Evolutionary conservation across 2,113 vertebrate genomes (phyloP).

Genomic region (Melanocharis versteri): DNA sequence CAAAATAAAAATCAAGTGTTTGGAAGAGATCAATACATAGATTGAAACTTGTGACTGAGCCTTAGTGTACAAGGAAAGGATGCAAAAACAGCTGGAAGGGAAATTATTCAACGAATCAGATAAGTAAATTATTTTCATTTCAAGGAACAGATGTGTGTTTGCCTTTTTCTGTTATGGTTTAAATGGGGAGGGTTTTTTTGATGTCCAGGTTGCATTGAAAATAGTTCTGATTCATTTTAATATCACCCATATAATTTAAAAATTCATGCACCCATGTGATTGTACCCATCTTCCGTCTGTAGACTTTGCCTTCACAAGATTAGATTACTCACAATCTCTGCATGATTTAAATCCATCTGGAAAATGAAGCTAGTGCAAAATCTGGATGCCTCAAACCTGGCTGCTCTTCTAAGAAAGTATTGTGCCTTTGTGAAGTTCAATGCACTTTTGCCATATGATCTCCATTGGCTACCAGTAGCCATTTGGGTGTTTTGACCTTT

Average conservation of each 20-base stretch:
- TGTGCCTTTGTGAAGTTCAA: background rate
- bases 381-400: constrained; percentile 20
- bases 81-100: background rate
- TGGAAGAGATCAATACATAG: background rate
- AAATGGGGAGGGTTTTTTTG: background rate
- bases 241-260: background rate
- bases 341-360: constrained; percentile 3
- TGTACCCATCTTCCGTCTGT: background rate
- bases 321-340: background rate
- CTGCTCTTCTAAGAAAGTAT: constrained; percentile 23
- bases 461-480: background rate
- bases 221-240: background rate
- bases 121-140: background rate
- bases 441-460: constrained; percentile 13
- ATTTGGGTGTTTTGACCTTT: background rate
- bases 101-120: background rate
- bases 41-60: background rate
- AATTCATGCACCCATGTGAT: background rate
- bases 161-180: background rate
- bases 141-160: background rate
- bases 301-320: background rate
- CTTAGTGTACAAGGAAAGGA: background rate
- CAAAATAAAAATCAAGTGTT: background rate
- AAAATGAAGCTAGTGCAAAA: background rate
- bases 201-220: background rate